These are phyloP conservation scores for Naja naja DNA, from an alignment of 2,113 vertebrate species.

Conservation along the genomic window DNA sequence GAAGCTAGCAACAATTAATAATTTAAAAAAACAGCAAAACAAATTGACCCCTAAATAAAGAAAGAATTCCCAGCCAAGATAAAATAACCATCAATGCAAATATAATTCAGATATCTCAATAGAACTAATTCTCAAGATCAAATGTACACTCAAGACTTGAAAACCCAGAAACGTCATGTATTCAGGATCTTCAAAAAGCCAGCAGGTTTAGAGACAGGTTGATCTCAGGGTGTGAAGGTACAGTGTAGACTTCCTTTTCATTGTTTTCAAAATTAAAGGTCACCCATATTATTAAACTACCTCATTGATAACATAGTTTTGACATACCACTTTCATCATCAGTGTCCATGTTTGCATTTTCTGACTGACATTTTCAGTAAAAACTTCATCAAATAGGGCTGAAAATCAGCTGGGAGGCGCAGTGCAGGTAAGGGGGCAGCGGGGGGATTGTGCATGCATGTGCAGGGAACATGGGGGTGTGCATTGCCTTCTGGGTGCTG, in stretches of 20 bases:
- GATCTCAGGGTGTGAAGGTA: not conserved
- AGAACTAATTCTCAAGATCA: not conserved
- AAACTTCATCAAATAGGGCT: not conserved
- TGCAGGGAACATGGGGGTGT: too few relatives aligned
- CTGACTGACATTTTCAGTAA: not conserved
- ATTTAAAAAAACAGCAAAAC: not conserved
- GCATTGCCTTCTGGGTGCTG: too few relatives aligned
- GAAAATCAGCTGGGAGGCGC: too few relatives aligned
- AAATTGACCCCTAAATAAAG: not conserved
- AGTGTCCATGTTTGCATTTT: not conserved
- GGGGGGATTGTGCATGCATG: too few relatives aligned
- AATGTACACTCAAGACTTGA: not conserved
- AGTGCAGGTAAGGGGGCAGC: too few relatives aligned
- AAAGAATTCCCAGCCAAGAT: not conserved
- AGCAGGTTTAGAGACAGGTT: not conserved
- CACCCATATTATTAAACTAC: not conserved
- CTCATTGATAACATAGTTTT: constrained; percentile 7
- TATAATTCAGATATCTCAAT: not conserved
- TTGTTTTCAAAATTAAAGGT: not conserved
- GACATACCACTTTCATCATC: not conserved
- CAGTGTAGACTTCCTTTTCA: not conserved
- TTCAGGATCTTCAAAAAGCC: not conserved
- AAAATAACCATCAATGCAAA: not conserved
- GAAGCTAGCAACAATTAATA: not conserved
- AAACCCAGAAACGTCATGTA: not conserved